Evolutionary conservation across 2,888 invertebrate genomes (phyloP).

Genomic region (Villa cingulata): DNA sequence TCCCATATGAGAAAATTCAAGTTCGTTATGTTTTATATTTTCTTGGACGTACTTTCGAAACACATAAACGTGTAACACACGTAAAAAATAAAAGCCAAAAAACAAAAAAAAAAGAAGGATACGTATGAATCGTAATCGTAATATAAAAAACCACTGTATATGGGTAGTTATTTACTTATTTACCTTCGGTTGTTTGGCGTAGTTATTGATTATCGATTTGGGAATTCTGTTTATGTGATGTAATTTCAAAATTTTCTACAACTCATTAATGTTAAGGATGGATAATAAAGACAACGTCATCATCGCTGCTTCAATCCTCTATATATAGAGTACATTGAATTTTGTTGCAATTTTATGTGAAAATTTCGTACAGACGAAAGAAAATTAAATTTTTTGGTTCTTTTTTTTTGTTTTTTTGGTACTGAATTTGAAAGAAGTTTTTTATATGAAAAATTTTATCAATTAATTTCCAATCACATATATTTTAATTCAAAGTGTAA

Average conservation of each 20-base stretch:
- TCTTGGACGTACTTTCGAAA: neutral
- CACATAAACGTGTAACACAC: neutral
- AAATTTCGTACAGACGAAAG: too few relatives aligned
- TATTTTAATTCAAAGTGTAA: too few relatives aligned
- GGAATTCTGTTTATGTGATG: slow-evolving; percentile 24
- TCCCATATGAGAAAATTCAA: neutral
- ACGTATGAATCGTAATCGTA: neutral
- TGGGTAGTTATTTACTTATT: neutral
- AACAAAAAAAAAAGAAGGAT: neutral
- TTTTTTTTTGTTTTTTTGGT: too few relatives aligned
- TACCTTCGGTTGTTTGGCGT: neutral
- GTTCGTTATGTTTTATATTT: neutral
- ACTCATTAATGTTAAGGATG: neutral
- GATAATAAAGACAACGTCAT: neutral
- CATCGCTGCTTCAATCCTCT: too few relatives aligned
- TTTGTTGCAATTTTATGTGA: too few relatives aligned
- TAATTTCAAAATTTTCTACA: slow-evolving; percentile 18
- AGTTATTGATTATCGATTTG: slow-evolving; percentile 36
- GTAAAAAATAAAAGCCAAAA: neutral
- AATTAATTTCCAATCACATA: too few relatives aligned
- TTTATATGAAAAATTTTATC: too few relatives aligned
- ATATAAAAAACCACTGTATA: neutral
- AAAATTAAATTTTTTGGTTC: too few relatives aligned
- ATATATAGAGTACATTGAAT: too few relatives aligned
- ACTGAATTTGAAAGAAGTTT: too few relatives aligned